Percentiles rank a stretch among this genome's conserved stretches.
Evolutionary conservation across 1,140 invertebrate species (phyloP).

Genomic region (Melitaea cinxia): DNA sequence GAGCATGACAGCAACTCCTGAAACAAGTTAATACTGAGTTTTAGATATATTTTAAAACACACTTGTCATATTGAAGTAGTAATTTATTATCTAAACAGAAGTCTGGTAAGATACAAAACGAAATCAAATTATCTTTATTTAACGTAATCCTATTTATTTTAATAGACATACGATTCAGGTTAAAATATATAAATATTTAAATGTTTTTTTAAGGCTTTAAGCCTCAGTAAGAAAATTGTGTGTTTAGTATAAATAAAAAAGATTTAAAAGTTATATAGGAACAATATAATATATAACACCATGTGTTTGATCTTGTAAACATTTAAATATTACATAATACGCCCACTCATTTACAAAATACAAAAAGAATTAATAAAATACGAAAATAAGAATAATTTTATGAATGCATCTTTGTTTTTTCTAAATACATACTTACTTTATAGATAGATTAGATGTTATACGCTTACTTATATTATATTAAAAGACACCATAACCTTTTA

Average conservation of each 20-base stretch:
- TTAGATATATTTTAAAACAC: background rate
- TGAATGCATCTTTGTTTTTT: slow-evolving; percentile 7
- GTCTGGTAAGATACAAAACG: too few species aligned
- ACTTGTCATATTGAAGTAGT: background rate
- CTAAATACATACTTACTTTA: slow-evolving; percentile 9
- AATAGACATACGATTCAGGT: too few species aligned
- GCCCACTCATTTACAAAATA: slow-evolving; percentile 13
- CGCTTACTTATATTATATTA: slow-evolving; percentile 14
- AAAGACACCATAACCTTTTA: slow-evolving; percentile 11
- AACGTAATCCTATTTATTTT: too few species aligned
- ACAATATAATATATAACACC: too few species aligned
- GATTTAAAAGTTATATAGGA: too few species aligned
- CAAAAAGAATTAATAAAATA: slow-evolving; percentile 7
- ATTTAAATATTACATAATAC: slow-evolving; percentile 21
- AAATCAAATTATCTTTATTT: too few species aligned
- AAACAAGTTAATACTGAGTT: slow-evolving; percentile 2
- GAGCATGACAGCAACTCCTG: slow-evolving; percentile 63
- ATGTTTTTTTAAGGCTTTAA: too few species aligned
- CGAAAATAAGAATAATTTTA: slow-evolving; percentile 15
- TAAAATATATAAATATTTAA: too few species aligned
- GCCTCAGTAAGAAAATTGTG: too few species aligned
- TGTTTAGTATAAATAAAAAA: too few species aligned
- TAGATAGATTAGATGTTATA: slow-evolving; percentile 3
- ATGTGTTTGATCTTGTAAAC: slow-evolving; percentile 6
- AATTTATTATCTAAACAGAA: too few species aligned